phyloP scores from a whole-genome alignment of 2,797 vertebrate species.

The Pelobates cultripes region DNA sequence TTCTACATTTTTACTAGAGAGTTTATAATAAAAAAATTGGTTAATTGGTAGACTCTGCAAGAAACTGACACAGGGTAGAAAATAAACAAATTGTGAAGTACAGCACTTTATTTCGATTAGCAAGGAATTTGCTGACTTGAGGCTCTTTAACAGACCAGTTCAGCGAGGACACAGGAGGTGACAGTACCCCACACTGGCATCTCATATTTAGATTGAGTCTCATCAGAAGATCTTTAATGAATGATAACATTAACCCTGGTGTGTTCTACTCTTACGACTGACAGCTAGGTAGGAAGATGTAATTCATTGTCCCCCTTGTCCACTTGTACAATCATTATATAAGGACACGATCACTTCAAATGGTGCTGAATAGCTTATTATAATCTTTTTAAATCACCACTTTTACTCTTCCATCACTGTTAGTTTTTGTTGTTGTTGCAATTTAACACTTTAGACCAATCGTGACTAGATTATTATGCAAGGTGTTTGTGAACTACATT shows the following conservation, averaged over 20 bases:
- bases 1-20: too few relatives aligned
- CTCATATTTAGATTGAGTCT: not conserved
- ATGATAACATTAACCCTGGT: not conserved
- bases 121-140: not conserved
- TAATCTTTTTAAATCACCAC: not conserved
- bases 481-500: too few relatives aligned
- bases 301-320: not conserved
- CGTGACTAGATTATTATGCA: too few relatives aligned
- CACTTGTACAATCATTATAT: not conserved
- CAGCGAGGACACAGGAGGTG: not conserved
- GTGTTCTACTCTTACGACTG: not conserved
- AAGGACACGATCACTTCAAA: not conserved
- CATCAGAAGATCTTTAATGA: not conserved
- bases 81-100: not conserved
- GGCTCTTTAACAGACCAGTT: not conserved
- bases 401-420: not conserved
- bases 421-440: too few relatives aligned
- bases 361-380: not conserved
- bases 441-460: too few relatives aligned
- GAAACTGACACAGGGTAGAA: not conserved
- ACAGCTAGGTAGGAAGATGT: not conserved
- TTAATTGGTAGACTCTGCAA: not conserved
- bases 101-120: not conserved
- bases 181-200: not conserved
- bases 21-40: not conserved